Base-by-base conservation (phyloP, 1,140 invertebrate genomes). In the Penaeus japonicus region DNA sequence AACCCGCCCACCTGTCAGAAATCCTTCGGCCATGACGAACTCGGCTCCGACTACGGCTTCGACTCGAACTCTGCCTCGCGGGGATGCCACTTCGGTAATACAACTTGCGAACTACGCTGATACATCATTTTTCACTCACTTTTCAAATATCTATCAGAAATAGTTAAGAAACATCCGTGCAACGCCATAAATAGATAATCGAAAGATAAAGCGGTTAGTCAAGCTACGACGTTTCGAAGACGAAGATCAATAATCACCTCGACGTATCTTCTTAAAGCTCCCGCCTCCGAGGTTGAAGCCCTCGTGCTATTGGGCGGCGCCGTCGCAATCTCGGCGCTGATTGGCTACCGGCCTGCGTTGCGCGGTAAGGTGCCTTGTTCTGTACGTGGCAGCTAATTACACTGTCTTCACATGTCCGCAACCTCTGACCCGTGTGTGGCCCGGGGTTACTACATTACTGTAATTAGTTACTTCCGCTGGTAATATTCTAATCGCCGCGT, bases 261-360 rank as follows among this genome's bases (percentile, higher is more conserved):
- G 80, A 88, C 86, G 86, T 88, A 88, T 88, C 86, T 88, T 88
- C 86, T 88, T 88, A 59, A 75, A 83, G 86, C 70, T 78, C 86
- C 86, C 86, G 86, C 86, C 86, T 88, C 65, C 86, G 78, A 53
- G 47, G 39, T 35, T 83, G 80, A 88, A 88, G 86, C 86, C 86
- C 80, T 83, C 86, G 15, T 65, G 47, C 70, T n/a, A 88, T 88
- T 88, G 86, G 86, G 27, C 30, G 65, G 24, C 79, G 65, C 47
- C 24, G 15, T 22, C 20, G 27, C 77, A 54, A 18, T 18, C 81
- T 20, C 12, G 20, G 2, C 86, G 62, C 77, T 47, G 24, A 88
- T 88, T 88, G 86, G 86, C 70, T 24, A 53, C 20, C 32, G 53
- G 47, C 24, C 24, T 20, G 86, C 82, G 86, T 88, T 88, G 86